Percentiles rank a stretch among this genome's conserved stretches.
phyloP scores from a whole-genome alignment of 2,797 vertebrate species.

The Brachymystax lenok region DNA sequence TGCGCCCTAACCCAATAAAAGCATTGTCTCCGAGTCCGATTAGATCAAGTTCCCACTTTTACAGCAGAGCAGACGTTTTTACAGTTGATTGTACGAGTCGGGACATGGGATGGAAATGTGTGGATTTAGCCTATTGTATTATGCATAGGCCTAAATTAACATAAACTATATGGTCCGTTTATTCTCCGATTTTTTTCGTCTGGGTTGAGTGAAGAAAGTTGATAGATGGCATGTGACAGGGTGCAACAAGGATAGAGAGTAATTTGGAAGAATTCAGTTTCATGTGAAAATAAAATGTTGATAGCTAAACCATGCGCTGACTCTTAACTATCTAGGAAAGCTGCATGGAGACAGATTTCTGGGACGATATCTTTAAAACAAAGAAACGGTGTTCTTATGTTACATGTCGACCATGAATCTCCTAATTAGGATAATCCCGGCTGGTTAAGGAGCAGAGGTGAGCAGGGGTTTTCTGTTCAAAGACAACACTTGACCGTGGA shows the following conservation, averaged over 20 bases:
- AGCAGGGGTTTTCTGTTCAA: conserved; percentile 32
- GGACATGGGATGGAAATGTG: background rate
- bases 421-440: conserved; percentile 11
- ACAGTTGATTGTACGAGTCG: background rate
- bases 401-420: conserved; percentile 17
- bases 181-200: background rate
- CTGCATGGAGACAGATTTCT: background rate
- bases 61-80: background rate
- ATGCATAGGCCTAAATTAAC: background rate
- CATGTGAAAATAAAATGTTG: background rate
- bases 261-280: background rate
- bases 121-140: background rate
- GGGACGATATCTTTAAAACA: conserved; percentile 17
- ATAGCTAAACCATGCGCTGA: background rate
- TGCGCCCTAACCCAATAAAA: background rate
- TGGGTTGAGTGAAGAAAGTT: background rate
- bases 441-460: conserved; percentile 13
- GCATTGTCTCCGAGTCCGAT: background rate
- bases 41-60: background rate
- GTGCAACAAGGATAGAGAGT: background rate
- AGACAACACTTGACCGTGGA: conserved; percentile 45
- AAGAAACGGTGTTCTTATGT: conserved; percentile 29
- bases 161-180: background rate
- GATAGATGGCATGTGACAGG: conserved; percentile 3
- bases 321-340: conserved; percentile 3